These are phyloP conservation scores for Choloepus hoffmanni DNA, from an alignment of 2,113 vertebrate genomes.

Conservation along the genomic window DNA sequence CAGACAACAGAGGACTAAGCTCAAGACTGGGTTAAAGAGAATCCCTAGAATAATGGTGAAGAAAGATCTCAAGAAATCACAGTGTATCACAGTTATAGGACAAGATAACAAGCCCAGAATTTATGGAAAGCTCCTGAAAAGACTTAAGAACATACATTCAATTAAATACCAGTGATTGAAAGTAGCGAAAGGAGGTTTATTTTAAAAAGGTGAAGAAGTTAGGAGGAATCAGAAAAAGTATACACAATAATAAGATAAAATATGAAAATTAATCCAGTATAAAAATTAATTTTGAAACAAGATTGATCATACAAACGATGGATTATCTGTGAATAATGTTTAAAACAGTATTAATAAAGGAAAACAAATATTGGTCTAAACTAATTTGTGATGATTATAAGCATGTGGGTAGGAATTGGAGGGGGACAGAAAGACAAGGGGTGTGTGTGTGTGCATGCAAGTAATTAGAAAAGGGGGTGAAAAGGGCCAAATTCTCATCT, in stretches of 20 bases:
- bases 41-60: background rate
- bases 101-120: background rate
- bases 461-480: too few species aligned
- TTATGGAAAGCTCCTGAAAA: background rate
- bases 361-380: background rate
- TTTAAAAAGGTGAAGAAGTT: background rate
- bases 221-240: background rate
- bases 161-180: background rate
- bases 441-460: background rate
- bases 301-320: background rate
- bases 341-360: background rate
- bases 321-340: background rate
- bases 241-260: background rate
- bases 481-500: background rate
- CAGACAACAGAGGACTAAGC: background rate
- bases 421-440: background rate
- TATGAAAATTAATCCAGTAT: too few species aligned
- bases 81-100: background rate
- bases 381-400: background rate
- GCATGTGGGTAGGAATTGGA: background rate
- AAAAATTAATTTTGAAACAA: background rate
- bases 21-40: background rate
- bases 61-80: background rate
- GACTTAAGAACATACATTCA: too few species aligned
- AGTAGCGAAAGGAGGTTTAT: background rate